Conservation (phyloP, 2,797 vertebrate genomes). For the Gobio occitaniae region DNA sequence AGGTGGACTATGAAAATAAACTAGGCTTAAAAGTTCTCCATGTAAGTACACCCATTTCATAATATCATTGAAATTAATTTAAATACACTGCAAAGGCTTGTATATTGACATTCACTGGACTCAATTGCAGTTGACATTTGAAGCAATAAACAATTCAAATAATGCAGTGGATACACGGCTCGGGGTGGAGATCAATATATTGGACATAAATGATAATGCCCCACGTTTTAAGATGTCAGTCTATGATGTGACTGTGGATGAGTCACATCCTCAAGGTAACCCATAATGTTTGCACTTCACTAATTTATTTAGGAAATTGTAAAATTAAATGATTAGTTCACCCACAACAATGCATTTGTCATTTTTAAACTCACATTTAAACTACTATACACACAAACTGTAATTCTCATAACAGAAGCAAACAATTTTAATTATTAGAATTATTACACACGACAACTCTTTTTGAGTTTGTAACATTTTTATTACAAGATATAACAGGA, state of each 20-base stretch:
- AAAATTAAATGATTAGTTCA: background rate
- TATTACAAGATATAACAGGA: too few species aligned
- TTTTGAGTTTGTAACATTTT: too few species aligned
- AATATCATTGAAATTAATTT: background rate
- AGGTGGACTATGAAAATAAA: conserved; percentile 70
- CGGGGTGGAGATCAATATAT: conserved; percentile 68
- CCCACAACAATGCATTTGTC: too few species aligned
- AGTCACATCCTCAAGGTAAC: conserved; percentile 73
- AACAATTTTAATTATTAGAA: too few species aligned
- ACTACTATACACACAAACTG: too few species aligned
- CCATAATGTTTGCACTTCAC: background rate
- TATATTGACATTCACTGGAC: background rate
- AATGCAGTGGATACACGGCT: conserved; percentile 61
- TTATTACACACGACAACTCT: too few species aligned
- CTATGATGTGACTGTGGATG: conserved; percentile 60
- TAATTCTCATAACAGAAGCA: too few species aligned
- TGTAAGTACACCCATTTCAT: conserved; percentile 50
- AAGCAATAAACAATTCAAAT: conserved; percentile 49
- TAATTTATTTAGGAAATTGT: background rate
- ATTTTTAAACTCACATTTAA: background rate
- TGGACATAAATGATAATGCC: conserved; percentile 75
- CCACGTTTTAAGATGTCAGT: conserved; percentile 59
- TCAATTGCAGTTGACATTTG: conserved; percentile 67
- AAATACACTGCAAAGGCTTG: background rate
- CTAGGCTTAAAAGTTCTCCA: conserved; percentile 4